Base-by-base conservation (phyloP, 2,888 invertebrate species). In the Synergus umbraculus region DNA sequence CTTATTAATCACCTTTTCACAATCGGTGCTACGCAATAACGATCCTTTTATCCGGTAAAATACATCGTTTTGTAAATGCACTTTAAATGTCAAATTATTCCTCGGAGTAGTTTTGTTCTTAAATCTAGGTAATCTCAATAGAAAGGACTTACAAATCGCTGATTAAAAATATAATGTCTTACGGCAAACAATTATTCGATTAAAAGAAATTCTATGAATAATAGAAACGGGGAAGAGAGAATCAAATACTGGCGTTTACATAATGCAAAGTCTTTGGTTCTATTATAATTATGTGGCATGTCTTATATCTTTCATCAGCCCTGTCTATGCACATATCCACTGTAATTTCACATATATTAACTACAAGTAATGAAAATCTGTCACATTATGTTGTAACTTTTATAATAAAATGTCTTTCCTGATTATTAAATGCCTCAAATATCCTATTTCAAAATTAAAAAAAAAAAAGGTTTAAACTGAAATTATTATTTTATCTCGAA, bases 181-280 rank as follows among this genome's bases (percentile, higher is more conserved):
- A 81, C 44, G 46, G 63, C 46, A 76, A 83, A 79, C 67, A 80
- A 83, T 76, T 77, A 79, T 63, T 80, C 78, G 79, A 81, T 60
- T 80, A 63, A 73, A 73, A 37, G 37, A 73, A n/a, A 58, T 54
- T 49, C 54, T 73, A 73, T 73, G 18, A 18, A 69, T 69, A 69
- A 37, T 76, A 80, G 79, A 81, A 80, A 76, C 80, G 44, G 84
- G 85, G 84, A 85, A 86, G 86, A 86, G 81, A 81, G 83, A 85
- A 78, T 83, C 83, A 86, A 88, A 89, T 89, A 89, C 88, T 89
- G 88, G 82, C 86, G 86, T 84, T 85, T 86, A 83, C 84, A 85
- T 85, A 82, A 82, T 85, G 85, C 83, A 85, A 88, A 88, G 84
- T 90, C 90, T 90, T 90, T 90, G 90, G 90, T 90, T 89, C 86